phyloP scores from a whole-genome alignment of 2,113 vertebrate genomes.

The Sphyrna mokarran region DNA sequence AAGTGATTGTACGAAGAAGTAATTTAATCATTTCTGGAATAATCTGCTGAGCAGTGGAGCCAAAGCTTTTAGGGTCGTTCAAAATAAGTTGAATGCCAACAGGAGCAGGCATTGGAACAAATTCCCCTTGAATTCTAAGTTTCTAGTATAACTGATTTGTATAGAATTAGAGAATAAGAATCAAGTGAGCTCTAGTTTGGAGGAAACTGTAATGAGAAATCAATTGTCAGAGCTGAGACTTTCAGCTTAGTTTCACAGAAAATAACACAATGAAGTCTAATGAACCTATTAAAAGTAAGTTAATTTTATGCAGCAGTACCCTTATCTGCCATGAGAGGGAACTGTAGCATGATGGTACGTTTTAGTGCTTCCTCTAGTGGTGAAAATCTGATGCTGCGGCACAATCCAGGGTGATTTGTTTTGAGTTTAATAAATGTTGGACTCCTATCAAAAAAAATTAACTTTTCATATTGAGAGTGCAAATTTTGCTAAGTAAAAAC shows the following conservation, averaged over 20 bases:
- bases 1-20: not conserved
- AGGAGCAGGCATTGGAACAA: not conserved
- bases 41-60: not conserved
- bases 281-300: not conserved
- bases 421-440: not conserved
- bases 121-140: too few species aligned
- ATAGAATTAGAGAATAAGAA: not conserved
- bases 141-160: not conserved
- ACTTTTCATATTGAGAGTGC: not conserved
- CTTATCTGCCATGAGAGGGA: conserved; percentile 11
- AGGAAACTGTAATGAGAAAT: not conserved
- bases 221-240: not conserved
- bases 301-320: not conserved
- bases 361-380: not conserved
- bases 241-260: not conserved
- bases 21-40: not conserved
- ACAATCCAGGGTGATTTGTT: not conserved
- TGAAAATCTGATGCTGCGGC: not conserved
- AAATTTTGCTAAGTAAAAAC: not conserved
- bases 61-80: not conserved
- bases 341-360: conserved; percentile 23
- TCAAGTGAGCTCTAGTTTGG: not conserved
- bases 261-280: not conserved
- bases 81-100: not conserved
- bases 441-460: not conserved